Evolutionary conservation across 2,113 vertebrate species (phyloP).

Genomic region (Erythrocebus patas): DNA sequence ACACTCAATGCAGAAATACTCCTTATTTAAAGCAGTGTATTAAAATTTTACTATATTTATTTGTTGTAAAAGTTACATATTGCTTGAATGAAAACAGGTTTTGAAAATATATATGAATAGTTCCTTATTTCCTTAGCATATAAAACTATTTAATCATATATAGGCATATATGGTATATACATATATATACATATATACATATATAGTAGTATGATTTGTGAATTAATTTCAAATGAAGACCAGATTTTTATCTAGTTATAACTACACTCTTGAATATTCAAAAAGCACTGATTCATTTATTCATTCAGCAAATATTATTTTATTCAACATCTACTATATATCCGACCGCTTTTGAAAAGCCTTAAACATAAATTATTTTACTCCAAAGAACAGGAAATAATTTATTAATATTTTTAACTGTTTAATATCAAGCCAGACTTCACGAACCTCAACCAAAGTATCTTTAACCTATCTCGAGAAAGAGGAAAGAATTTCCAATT

Average conservation of each 20-base stretch:
- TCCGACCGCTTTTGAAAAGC: neutral
- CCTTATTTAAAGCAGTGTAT: neutral
- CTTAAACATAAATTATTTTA: neutral
- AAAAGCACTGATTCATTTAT: neutral
- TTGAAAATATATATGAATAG: neutral
- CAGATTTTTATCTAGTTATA: neutral
- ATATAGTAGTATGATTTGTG: neutral
- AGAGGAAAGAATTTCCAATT: neutral
- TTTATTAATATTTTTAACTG: neutral
- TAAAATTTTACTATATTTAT: neutral
- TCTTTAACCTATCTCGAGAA: neutral
- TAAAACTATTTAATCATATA: neutral
- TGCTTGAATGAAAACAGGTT: neutral
- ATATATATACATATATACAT: neutral
- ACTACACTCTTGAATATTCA: neutral
- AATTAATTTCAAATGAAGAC: neutral
- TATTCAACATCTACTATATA: neutral
- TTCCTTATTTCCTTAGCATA: neutral
- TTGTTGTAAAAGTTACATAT: neutral
- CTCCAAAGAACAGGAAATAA: neutral
- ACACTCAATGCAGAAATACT: neutral
- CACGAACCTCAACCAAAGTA: neutral
- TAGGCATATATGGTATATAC: neutral
- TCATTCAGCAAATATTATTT: neutral
- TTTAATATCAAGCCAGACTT: neutral